These are phyloP conservation scores for Telmatherina bonti DNA, from an alignment of 2,797 vertebrate genomes.

Conservation along the genomic window DNA sequence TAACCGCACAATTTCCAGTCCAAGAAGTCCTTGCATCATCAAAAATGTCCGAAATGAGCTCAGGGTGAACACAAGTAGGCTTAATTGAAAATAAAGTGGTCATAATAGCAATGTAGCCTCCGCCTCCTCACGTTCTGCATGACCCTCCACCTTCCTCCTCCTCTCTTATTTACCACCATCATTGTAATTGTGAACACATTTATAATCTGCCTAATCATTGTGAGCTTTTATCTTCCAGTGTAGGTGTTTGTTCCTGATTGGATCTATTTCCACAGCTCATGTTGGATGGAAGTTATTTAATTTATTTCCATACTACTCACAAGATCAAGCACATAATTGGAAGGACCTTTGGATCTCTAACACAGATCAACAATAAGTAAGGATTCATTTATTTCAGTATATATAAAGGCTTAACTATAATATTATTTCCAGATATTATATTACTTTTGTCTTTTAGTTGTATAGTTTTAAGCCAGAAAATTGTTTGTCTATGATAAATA, in stretches of 20 bases:
- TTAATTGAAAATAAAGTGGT: constrained; percentile 84
- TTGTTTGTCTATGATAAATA: constrained; percentile 8
- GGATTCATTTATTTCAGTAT: constrained; percentile 16
- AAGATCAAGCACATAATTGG: background rate
- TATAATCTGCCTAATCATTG: constrained; percentile 67
- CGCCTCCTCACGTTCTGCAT: constrained; percentile 19
- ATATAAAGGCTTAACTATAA: no score
- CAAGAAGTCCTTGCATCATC: constrained; percentile 81
- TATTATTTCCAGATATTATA: no score
- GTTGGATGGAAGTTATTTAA: constrained; percentile 19
- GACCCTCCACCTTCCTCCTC: constrained; percentile 24
- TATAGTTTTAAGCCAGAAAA: background rate
- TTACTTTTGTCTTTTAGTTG: background rate
- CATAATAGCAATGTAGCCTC: constrained; percentile 66
- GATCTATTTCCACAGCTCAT: constrained; percentile 3
- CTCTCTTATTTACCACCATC: constrained; percentile 58
- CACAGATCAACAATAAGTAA: constrained; percentile 62
- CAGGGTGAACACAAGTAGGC: constrained; percentile 58
- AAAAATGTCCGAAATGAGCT: constrained; percentile 74
- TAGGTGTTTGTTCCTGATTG: constrained; percentile 27
- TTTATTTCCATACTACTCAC: constrained; percentile 1
- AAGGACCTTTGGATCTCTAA: constrained; percentile 29
- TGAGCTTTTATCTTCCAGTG: constrained; percentile 35
- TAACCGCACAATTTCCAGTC: constrained; percentile 78
- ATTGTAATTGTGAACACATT: constrained; percentile 62